Conservation (phyloP, 1,140 invertebrate genomes). For the Heliconius melpomene region DNA sequence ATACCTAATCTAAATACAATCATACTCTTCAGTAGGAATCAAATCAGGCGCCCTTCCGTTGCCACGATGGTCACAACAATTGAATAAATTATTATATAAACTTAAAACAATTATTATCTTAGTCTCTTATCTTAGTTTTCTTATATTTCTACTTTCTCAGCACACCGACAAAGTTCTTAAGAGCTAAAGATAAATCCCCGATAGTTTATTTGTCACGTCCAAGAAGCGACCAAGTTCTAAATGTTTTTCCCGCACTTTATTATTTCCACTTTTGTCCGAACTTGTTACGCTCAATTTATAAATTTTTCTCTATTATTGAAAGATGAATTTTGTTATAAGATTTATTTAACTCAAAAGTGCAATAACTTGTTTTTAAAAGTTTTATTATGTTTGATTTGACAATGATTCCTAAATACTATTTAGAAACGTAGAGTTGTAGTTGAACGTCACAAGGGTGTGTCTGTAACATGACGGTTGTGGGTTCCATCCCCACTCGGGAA, state of each 20-base stretch:
- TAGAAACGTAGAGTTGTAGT: not conserved
- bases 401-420: not conserved
- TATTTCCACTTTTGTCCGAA: slow-evolving; percentile 27
- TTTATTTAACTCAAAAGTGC: not conserved
- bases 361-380: not conserved
- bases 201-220: slow-evolving; percentile 45
- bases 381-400: not conserved
- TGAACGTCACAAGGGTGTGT: too few relatives aligned
- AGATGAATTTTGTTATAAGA: slow-evolving; percentile 17
- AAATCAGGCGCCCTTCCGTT: too few relatives aligned
- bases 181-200: slow-evolving; percentile 18
- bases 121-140: not conserved
- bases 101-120: not conserved
- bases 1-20: too few relatives aligned
- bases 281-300: slow-evolving; percentile 27
- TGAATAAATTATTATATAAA: not conserved
- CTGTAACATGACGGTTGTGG: too few relatives aligned
- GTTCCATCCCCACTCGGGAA: too few relatives aligned
- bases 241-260: slow-evolving; percentile 38
- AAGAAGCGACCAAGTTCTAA: slow-evolving; percentile 35
- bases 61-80: not conserved
- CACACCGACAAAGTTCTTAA: slow-evolving; percentile 17
- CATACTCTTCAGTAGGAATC: too few relatives aligned
- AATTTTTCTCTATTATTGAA: slow-evolving; percentile 34
- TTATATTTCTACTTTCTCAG: not conserved